Base-by-base conservation (phyloP, 2,113 vertebrate genomes). In the Scomber japonicus region DNA sequence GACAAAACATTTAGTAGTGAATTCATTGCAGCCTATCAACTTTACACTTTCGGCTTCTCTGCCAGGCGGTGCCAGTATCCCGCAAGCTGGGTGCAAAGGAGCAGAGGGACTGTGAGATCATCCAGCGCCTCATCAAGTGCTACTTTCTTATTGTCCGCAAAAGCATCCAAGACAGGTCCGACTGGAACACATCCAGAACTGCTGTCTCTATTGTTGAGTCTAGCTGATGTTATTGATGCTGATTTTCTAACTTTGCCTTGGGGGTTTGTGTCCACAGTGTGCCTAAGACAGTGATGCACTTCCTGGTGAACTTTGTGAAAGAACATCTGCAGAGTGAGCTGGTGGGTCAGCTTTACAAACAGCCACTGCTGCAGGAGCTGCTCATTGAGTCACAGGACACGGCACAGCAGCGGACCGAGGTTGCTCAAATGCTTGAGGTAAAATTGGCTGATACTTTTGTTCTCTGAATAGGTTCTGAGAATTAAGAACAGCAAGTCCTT, bases 281-380 rank as follows among this genome's bases (percentile, higher is more conserved):
- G n/a, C 96, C 96, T 56, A 96, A 96, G 92, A 94, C 95, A 0
- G 95, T 96, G 86, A 96, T 96, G 96, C 95, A 96, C 86, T 96
- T 96, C 84, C 91, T 96, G 86, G 96, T 96, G 84, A 96, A 96
- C 89, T 90, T 91, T 69, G 96, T 96, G 82, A 96, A 96, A 83
- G 96, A 96, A 83, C 94, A 94, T 71, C 88, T 96, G 82, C 96
- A 96, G 94, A 96, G 96, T 11, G 96, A 96, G 90, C 90, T 96
- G 70, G 96, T 96, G 73, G 95, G 96, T 31, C 94, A 96, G 92
- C 90, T 96, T 7, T 96, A 96, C 83, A 96, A 95, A 75, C 93
- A 94, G 80, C 75, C 81, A 10, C 93, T 96, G 73, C 92, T 96
- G 56, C 91, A 94, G 78, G 94, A 91, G 53, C 91, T 96, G 82